Conservation (phyloP, 2,888 invertebrate genomes). For the Rhabditophanes sp. region DNA sequence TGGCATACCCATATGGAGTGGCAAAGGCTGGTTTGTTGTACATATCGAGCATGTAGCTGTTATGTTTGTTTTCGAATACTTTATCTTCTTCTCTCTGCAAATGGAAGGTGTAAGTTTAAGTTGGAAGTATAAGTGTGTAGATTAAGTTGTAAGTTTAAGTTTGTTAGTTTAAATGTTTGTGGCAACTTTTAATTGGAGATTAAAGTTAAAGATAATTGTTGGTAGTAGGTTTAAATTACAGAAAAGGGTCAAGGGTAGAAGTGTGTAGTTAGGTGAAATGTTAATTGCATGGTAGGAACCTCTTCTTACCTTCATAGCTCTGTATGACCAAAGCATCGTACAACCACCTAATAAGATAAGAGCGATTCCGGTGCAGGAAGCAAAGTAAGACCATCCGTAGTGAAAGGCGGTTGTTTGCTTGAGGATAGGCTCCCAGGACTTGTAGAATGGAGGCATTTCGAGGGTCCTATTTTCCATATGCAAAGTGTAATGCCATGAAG, state of each 20-base stretch:
- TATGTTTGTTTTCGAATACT: slow-evolving; percentile 32
- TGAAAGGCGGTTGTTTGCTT: slow-evolving; percentile 26
- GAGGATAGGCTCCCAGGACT: slow-evolving; percentile 58
- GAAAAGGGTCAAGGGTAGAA: no score
- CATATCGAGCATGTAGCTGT: no score
- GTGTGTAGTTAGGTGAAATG: no score
- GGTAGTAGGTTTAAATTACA: no score
- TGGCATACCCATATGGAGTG: no score
- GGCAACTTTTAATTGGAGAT: no score
- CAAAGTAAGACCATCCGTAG: slow-evolving; percentile 92
- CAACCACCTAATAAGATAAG: slow-evolving; percentile 58
- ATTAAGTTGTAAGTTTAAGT: no score
- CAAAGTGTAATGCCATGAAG: no score
- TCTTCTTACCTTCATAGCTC: slow-evolving; percentile 30
- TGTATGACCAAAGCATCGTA: slow-evolving; percentile 27
- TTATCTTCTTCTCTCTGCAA: slow-evolving; percentile 30
- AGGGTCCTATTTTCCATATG: slow-evolving; percentile 85
- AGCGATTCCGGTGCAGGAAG: slow-evolving; percentile 88
- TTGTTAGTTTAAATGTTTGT: no score
- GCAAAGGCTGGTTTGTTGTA: no score
- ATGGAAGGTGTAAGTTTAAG: slow-evolving; percentile 3
- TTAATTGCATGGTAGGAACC: neutral
- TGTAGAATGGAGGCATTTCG: slow-evolving; percentile 75
- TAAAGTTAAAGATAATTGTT: no score
- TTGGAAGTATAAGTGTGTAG: no score